Evolutionary conservation across 1,140 invertebrate species (phyloP), one percentile per base, ranked within the genome.

Genomic region (Aphelinus certus): DNA sequence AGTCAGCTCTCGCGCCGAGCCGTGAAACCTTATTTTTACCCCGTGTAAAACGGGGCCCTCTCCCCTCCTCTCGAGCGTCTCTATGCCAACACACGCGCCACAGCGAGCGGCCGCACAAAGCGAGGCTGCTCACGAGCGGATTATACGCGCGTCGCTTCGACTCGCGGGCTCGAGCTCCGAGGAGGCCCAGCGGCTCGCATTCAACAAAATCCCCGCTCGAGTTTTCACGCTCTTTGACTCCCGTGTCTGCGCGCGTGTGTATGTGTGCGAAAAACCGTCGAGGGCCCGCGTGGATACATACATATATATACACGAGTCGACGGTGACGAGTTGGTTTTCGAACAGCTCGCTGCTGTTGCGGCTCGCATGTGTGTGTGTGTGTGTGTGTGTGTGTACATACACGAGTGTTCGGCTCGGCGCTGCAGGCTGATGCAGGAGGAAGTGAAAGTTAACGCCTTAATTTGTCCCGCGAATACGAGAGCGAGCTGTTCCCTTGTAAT

Each of bases 61-160:
- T 26, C 26, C 26, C 26, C 26, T 26, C 26, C 26, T 26, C 26
- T 26, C 26, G 26, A 26, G n/a, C n/a, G n/a, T n/a, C n/a, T n/a
- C 26, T 26, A 26, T 26, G 26, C 26, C 26, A 55, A 55, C 6
- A 26, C 60, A 9, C 6, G n/a, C n/a, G 45, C 60, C 6, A 62
- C 5, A 45, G 60, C 5, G 53, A 55, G 53, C 53, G 53, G 10
- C 5, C 73, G 75, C 75, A 73, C 58, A 26, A 26, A 26, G 26
- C 26, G 26, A 26, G 78, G 76, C 82, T 83, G 82, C 79, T 79
- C 86, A 87, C 26, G 26, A 87, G 85, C 82, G 81, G 86, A 86
- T 87, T 87, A 87, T 81, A 83, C 83, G 79, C 82, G 83, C 82
- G 83, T 79, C 80, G 77, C 79, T 75, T 79, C 69, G 79, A 84